Conservation (phyloP, 2,888 invertebrate genomes). For the Gymnoscelis rufifasciata region DNA sequence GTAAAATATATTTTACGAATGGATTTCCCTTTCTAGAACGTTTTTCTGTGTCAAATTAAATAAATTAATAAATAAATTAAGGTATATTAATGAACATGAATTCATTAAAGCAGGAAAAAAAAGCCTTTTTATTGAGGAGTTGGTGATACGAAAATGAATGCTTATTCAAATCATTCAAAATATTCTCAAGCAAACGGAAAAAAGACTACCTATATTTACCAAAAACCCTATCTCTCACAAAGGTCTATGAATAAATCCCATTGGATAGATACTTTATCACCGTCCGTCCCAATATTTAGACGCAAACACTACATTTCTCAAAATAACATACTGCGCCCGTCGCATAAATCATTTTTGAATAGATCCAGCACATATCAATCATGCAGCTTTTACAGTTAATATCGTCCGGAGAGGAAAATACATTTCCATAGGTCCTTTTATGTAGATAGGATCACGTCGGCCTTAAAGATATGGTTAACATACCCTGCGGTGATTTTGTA, state of each 20-base stretch:
- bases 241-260: constrained; percentile 13
- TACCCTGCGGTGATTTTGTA: constrained; percentile 53
- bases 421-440: constrained; percentile 55
- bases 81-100: too few relatives aligned
- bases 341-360: constrained; percentile 56
- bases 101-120: too few relatives aligned
- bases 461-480: constrained; percentile 47
- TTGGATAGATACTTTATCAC: constrained; percentile 14
- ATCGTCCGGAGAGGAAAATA: constrained; percentile 47
- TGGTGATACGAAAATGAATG: too few relatives aligned
- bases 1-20: constrained; percentile 4
- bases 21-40: not conserved
- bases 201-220: not conserved
- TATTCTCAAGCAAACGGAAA: not conserved
- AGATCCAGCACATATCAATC: constrained; percentile 62
- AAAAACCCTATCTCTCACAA: constrained; percentile 1
- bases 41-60: not conserved
- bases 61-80: too few relatives aligned
- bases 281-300: constrained; percentile 18
- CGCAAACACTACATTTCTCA: constrained; percentile 22
- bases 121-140: too few relatives aligned
- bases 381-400: constrained; percentile 56
- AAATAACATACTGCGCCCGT: constrained; percentile 22
- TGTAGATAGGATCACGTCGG: constrained; percentile 67
- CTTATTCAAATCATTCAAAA: too few relatives aligned